These are phyloP conservation scores for Austrolebias charrua DNA, from an alignment of 2,797 vertebrate species.

Conservation along the genomic window DNA sequence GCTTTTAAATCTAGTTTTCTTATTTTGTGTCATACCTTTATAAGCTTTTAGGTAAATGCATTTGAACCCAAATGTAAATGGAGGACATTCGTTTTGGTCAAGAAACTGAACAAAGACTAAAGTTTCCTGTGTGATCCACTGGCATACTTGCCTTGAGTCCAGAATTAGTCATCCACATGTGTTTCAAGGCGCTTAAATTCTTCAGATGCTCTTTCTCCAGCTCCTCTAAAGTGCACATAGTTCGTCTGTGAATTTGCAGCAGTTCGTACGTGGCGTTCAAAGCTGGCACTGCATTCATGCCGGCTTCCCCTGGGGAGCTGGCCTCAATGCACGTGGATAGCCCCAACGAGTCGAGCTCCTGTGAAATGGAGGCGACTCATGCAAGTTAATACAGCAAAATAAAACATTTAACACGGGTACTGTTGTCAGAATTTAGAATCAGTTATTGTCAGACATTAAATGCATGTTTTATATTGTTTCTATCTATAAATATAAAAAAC, in stretches of 20 bases:
- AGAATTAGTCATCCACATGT: conserved; percentile 87
- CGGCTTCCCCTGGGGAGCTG: conserved; percentile 58
- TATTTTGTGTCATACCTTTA: no score
- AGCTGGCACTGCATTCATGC: conserved; percentile 80
- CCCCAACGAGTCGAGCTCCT: conserved; percentile 89
- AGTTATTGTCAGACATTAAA: neutral
- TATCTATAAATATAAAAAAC: neutral
- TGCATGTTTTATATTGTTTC: neutral
- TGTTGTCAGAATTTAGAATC: neutral
- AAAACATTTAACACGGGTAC: neutral
- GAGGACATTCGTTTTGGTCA: no score
- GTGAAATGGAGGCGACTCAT: conserved; percentile 19
- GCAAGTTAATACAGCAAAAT: neutral
- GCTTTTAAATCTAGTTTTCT: no score
- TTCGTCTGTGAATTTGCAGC: conserved; percentile 85
- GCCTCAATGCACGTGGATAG: conserved; percentile 83
- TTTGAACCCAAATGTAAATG: no score
- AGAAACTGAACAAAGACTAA: neutral
- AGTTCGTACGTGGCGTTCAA: conserved; percentile 92
- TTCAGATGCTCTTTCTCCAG: conserved; percentile 89
- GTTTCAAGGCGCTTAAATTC: conserved; percentile 87
- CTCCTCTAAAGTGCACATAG: conserved; percentile 85
- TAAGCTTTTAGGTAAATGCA: no score
- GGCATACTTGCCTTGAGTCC: conserved; percentile 85
- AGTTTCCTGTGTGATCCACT: neutral